Base-by-base conservation (phyloP, 2,113 vertebrate genomes). In the Daboia siamensis region DNA sequence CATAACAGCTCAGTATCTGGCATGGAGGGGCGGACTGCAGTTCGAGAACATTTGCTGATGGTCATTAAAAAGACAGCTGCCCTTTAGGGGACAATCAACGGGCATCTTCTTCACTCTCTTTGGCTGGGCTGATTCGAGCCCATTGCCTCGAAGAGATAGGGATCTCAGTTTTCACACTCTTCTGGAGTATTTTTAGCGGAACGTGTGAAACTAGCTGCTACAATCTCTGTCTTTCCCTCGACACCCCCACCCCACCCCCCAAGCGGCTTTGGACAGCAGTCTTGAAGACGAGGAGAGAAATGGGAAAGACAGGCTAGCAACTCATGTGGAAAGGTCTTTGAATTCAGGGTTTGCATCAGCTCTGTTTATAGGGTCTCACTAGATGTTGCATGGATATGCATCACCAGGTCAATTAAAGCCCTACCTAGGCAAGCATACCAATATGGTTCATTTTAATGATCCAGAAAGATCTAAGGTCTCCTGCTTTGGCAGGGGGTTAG, bases 231-330 rank as follows among this genome's bases (percentile, higher is more conserved):
- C 0, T 48, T 48, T 6, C 46, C 46, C 4, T 4, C 46, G 1
- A 10, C 57, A 7, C 56, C 1, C 56, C 5, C 56, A 5, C 55
- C 55, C 1, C 55, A 23, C 56, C 0, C 29, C 87, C 0, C 84
- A 93, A 3, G 91, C 23, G 86, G 61, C 61, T 88, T 52, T 89
- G 94, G 92, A 93, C 93, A 95, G 92, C 88, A 91, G 0, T 94
- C 94, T 93, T 94, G 95, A 94, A 97, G 95, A 96, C 92, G 44
- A 95, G 92, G 51, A 90, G 87, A 51, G 17, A 48, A 89, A 51
- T 29, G 7, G 54, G 59, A 26, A 26, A 84, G n/a, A 33, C 3
- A n/a, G 44, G 24, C 21, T 11, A 61, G 11, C 26, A 55, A 46
- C 46, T 15, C 46, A 24, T 24, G 44, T 55, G 52, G 55, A n/a